These are phyloP conservation scores for Arremon aurantiirostris DNA, from an alignment of 2,797 vertebrate species.

Conservation along the genomic window DNA sequence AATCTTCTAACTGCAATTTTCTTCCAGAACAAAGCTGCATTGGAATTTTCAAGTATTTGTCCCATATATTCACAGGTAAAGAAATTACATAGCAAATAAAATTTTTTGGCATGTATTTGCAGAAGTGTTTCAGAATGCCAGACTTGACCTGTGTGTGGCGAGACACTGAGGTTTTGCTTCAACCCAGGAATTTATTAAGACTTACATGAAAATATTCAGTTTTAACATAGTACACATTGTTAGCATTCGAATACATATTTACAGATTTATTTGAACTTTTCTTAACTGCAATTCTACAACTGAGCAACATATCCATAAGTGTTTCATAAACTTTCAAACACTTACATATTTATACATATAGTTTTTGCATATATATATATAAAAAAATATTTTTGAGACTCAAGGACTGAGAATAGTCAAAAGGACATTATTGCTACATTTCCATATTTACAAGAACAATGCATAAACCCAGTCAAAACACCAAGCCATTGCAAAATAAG, in stretches of 20 bases:
- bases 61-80: not conserved
- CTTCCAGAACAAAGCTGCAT: not conserved
- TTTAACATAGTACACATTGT: not conserved
- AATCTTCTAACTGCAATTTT: not conserved
- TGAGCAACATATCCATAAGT: conserved; percentile 69
- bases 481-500: conserved; percentile 75
- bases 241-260: conserved; percentile 66
- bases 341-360: conserved; percentile 80
- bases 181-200: conserved; percentile 25
- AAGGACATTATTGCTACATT: conserved; percentile 82
- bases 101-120: not conserved
- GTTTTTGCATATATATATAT: conserved; percentile 73
- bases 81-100: not conserved
- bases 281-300: conserved; percentile 70
- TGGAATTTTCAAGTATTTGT: not conserved
- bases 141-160: not conserved
- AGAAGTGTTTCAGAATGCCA: not conserved
- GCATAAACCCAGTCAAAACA: conserved; percentile 76
- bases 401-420: conserved; percentile 74
- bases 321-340: conserved; percentile 66
- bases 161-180: not conserved
- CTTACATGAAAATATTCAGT: conserved; percentile 31
- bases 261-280: conserved; percentile 81
- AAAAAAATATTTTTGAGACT: conserved; percentile 83
- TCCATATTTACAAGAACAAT: conserved; percentile 81